Base-by-base conservation (phyloP, 1,140 invertebrate genomes). In the Drosophila tsacasi region DNA sequence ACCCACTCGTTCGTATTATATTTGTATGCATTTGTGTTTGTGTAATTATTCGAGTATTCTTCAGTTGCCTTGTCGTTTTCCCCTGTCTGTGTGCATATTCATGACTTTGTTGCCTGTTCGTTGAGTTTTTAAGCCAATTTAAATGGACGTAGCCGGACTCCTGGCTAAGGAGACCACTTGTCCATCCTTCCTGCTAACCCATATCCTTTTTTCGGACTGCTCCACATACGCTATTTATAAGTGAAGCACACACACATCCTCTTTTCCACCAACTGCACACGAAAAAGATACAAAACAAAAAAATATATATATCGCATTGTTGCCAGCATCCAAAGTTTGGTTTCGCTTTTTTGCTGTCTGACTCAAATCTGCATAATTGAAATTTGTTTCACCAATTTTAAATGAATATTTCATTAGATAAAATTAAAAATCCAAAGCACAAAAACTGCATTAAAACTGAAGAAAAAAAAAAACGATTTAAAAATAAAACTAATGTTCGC, bases 81-180 rank as follows among this genome's bases (percentile, higher is more conserved):
- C 37, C 35, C n/a, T 64, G 32, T 40, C 32, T 55, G 46, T 79
- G 71, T 74, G 83, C 83, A 87, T 87, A 86, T 87, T 87, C 83
- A 86, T 86, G 83, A 86, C 75, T 76, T 66, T 83, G 81, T 79
- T 83, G 69, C 54, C 75, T 76, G 83, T 68, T 76, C 85, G 81
- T 85, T 79, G 85, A 75, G 81, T 89, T 90, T 89, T 90, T 82
- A 85, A 90, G 85, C 85, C 85, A 89, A 89, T 89, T 89, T 82
- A 79, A 90, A 79, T 71, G 83, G 79, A 65, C 61, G 66, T 30
- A 37, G 65, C 35, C 39, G 49, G 50, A 55, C 27, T 13, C 47
- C 47, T 15, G 13, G 19, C 63, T 15, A 37, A 21, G n/a, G 21
- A 52, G 52, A 25, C 47, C 52, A 58, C 46, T 76, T 69, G 52